These are phyloP conservation scores for Eupithecia vulgata DNA, from an alignment of 2,888 invertebrate species.

Conservation along the genomic window DNA sequence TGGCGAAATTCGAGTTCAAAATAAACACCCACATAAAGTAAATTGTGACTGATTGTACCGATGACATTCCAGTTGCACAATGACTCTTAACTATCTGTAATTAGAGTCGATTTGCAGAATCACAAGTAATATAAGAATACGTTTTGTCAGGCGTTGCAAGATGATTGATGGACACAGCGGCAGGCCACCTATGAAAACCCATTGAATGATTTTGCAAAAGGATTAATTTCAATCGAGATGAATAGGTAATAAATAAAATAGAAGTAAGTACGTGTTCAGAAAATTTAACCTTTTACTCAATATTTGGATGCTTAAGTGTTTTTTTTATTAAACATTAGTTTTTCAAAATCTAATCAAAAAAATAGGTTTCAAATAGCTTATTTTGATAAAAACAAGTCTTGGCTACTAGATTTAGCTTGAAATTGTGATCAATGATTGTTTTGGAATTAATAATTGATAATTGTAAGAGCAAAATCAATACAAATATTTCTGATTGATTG, in stretches of 20 bases:
- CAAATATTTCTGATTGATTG: slow-evolving; percentile 52
- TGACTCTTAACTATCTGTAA: slow-evolving; percentile 79
- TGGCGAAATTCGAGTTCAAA: slow-evolving; percentile 20
- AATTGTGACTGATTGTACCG: slow-evolving; percentile 48
- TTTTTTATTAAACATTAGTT: not conserved
- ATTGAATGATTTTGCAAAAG: slow-evolving; percentile 66
- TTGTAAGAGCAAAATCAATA: slow-evolving; percentile 23
- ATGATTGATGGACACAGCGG: slow-evolving; percentile 69
- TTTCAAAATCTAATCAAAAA: not conserved
- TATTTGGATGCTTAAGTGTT: not conserved
- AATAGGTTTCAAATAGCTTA: not conserved
- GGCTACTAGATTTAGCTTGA: not conserved
- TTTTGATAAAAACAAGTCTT: not conserved
- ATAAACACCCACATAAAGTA: slow-evolving; percentile 42
- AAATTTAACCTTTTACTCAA: not conserved
- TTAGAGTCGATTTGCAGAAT: slow-evolving; percentile 76
- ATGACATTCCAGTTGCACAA: slow-evolving; percentile 68
- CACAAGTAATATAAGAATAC: slow-evolving; percentile 38
- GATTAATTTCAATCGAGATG: slow-evolving; percentile 67
- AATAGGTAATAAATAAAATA: slow-evolving; percentile 35
- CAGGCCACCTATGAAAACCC: slow-evolving; percentile 54
- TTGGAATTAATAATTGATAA: not conserved
- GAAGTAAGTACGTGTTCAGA: not conserved
- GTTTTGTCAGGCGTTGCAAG: slow-evolving; percentile 60
- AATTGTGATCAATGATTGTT: not conserved